Base-by-base conservation (phyloP, 2,888 invertebrate genomes). In the Synergus laeviventris region DNA sequence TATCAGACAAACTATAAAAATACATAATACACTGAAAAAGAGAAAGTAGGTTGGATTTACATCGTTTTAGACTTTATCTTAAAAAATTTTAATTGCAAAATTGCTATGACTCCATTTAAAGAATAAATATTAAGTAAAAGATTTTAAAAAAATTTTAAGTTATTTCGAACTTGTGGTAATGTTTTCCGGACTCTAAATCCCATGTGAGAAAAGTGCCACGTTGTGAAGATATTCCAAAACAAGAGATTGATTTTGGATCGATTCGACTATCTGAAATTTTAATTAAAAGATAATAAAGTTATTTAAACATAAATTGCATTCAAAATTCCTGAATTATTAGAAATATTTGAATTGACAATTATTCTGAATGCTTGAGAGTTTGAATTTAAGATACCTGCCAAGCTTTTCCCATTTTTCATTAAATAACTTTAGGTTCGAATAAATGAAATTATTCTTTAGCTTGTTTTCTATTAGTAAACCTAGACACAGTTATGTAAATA, bases 191-290 rank as follows among this genome's bases (percentile, higher is more conserved):
- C 73, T 92, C 91, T 86, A 93, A 93, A 84, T 97, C 95, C 97
- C 97, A 98, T 4, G 95, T 95, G 1, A 96, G 93, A 89, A 97
- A 97, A 49, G 96, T 96, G 81, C 95, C 93, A 84, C 98, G 92
- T 87, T 97, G 97, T 0, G 96, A 95, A 0, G 96, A 95, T 85
- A 98, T 94, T 2, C 97, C 97, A 87, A 99, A 91, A 75, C 96
- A 96, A 42, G 93, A 94, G 39, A 98, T 94, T 84, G 96, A 93
- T 14, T 91, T 90, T 0, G 95, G 92, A 61, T 92, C 91, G 59
- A 98, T 88, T 64, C 92, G 92, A 9, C 96, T 95, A 92, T 94
- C 98, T 97, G 89, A 45, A 91, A 91, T 81, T 54, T 11, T 38
- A 60, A 74, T 64, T 62, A 62, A 39, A 38, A 38, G 5, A 14